Conservation (phyloP, 2,113 vertebrate genomes). For the Nipponia nippon region DNA sequence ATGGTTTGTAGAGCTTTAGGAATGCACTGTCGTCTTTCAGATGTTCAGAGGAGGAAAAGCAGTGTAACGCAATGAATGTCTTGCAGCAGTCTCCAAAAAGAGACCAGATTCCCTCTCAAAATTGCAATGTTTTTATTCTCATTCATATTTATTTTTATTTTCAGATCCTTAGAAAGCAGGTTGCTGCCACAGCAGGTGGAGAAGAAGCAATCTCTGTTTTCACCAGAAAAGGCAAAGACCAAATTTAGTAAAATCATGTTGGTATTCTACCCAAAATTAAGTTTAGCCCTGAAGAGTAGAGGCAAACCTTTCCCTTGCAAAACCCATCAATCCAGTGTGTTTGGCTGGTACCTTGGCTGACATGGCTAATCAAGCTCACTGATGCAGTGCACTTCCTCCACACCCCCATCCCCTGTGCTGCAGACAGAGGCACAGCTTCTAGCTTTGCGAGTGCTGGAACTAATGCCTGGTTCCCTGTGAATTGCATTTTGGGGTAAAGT, state of each 20-base stretch:
- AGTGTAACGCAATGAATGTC: background rate
- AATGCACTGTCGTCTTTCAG: background rate
- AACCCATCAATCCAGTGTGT: background rate
- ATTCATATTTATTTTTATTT: background rate
- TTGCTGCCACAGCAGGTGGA: background rate
- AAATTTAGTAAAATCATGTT: background rate
- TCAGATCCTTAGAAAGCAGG: background rate
- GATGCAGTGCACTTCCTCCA: background rate
- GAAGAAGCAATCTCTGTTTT: background rate
- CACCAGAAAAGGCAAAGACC: background rate
- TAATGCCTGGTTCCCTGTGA: background rate
- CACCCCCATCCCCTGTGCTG: background rate
- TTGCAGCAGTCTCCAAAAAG: background rate
- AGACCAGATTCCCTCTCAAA: background rate
- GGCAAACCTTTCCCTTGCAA: background rate
- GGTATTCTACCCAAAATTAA: background rate
- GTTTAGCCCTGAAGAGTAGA: background rate
- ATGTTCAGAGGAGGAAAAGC: background rate
- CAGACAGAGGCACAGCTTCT: background rate
- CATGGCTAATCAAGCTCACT: background rate
- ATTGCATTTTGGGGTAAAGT: background rate
- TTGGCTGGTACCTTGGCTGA: background rate
- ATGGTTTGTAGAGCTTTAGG: background rate
- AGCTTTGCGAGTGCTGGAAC: background rate
- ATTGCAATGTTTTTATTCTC: background rate